These are phyloP conservation scores for Hexactinellida sp. DNA, from an alignment of 37 sponge, comb jelly and placozoan species.

Conservation along the genomic window DNA sequence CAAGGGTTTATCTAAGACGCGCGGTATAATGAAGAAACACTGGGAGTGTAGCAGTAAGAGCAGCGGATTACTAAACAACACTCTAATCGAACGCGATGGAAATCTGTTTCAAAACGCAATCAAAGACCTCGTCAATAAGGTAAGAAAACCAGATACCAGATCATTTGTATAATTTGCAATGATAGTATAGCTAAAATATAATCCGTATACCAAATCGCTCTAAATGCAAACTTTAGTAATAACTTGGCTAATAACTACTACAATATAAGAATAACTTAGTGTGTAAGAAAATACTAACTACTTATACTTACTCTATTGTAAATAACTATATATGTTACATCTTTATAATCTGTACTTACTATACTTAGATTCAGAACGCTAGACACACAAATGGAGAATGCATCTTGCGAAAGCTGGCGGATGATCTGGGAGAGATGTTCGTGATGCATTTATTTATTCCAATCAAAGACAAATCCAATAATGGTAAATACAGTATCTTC, in stretches of 20 bases:
- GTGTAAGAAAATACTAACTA: too few species aligned
- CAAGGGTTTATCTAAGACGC: neutral
- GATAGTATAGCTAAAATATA: too few species aligned
- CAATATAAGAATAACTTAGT: too few species aligned
- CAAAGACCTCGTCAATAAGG: neutral
- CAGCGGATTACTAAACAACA: neutral
- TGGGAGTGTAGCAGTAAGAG: neutral
- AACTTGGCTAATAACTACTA: too few species aligned
- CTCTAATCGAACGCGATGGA: neutral
- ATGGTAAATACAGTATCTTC: neutral
- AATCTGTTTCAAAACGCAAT: neutral
- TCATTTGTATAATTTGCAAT: too few species aligned
- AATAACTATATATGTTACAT: too few species aligned
- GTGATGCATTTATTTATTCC: neutral
- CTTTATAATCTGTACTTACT: too few species aligned
- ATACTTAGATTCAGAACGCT: neutral
- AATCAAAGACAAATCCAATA: neutral
- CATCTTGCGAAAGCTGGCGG: neutral
- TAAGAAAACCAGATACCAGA: too few species aligned
- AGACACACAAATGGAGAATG: neutral
- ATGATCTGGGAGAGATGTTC: neutral
- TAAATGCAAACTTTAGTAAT: too few species aligned
- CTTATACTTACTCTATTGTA: too few species aligned
- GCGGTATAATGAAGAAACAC: neutral
- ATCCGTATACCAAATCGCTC: too few species aligned